A percentile compares a stretch with the other conserved stretches of the same genome.
Evolutionary conservation across 2,888 invertebrate species (phyloP).

Genomic region (Athetis lepigone): DNA sequence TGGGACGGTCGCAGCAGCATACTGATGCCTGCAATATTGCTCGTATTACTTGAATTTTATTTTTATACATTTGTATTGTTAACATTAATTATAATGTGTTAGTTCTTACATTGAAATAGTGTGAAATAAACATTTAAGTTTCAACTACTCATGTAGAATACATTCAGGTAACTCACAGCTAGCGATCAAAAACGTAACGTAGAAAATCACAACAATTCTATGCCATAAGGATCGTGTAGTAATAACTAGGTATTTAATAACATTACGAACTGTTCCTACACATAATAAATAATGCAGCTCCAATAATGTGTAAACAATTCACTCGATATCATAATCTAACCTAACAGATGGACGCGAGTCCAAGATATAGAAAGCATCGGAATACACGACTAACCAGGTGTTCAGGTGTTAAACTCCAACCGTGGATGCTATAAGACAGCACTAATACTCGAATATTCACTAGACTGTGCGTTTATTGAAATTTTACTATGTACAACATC

Average conservation of each 20-base stretch:
- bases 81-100: conserved; percentile 46
- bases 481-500: conserved; percentile 87
- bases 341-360: conserved; percentile 84
- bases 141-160: conserved; percentile 54
- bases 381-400: conserved; percentile 78
- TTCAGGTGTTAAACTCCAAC: conserved; percentile 81
- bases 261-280: conserved; percentile 76
- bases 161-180: conserved; percentile 73
- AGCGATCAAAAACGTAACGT: conserved; percentile 82
- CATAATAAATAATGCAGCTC: conserved; percentile 77
- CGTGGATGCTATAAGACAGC: conserved; percentile 85
- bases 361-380: conserved; percentile 82
- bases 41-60: conserved; percentile 46
- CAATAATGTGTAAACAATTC: conserved; percentile 80
- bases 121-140: conserved; percentile 53
- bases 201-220: conserved; percentile 79
- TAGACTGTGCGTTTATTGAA: conserved; percentile 90
- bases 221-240: conserved; percentile 77
- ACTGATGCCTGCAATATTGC: conserved; percentile 53
- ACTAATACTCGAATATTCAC: conserved; percentile 88
- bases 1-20: conserved; percentile 75
- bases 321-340: conserved; percentile 78
- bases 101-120: conserved; percentile 50
- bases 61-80: conserved; percentile 40
- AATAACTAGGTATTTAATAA: conserved; percentile 78